Conservation (phyloP, 2,113 vertebrate species). For the Nycticorax nycticorax region DNA sequence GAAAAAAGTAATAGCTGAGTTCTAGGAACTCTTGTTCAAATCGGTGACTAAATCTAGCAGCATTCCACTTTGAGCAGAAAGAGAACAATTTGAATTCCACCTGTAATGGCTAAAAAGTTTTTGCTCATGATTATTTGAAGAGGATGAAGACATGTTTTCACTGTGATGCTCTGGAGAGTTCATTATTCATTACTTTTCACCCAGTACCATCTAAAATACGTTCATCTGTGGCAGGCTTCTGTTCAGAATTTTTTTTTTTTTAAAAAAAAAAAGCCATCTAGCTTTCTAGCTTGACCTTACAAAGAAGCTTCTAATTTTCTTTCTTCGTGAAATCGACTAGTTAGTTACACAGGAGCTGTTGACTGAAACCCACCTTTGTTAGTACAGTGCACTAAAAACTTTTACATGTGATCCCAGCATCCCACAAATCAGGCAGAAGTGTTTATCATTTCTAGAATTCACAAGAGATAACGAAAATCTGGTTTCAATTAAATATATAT, state of each 20-base stretch:
- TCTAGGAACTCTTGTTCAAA: not conserved
- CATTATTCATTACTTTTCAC: not conserved
- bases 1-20: slow-evolving; percentile 14
- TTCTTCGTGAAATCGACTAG: not conserved
- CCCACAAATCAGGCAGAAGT: not conserved
- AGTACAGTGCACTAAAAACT: not conserved
- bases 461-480: not conserved
- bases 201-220: not conserved
- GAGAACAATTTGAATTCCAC: not conserved
- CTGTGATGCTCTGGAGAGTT: not conserved
- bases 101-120: not conserved
- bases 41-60: not conserved
- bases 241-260: not conserved
- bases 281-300: not conserved
- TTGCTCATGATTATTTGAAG: not conserved
- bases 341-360: not conserved
- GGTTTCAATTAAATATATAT: not conserved
- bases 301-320: not conserved
- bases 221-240: not conserved
- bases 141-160: not conserved
- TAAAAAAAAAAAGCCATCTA: fast-evolving
- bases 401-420: not conserved
- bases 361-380: not conserved
- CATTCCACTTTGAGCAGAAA: not conserved
- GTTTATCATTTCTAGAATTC: not conserved